Evolutionary conservation across 30 jellyfish, hydroid and myxozoan genomes (phyloP).

Genomic region (Hydractinia symbiolongicarpus): DNA sequence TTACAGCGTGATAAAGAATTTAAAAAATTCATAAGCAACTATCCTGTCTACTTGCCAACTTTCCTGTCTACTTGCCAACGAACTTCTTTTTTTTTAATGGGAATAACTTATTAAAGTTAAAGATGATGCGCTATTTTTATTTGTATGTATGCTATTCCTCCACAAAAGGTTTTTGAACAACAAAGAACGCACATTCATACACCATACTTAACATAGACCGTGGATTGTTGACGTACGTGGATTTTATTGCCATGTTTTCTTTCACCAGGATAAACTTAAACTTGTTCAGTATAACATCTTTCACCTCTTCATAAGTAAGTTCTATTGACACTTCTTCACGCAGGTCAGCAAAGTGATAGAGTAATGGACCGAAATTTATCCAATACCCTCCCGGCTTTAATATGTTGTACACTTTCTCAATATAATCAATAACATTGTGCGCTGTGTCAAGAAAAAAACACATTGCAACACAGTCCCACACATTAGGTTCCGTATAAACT

Average conservation of each 20-base stretch:
- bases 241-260: conserved; percentile 43
- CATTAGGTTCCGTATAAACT: conserved; percentile 45
- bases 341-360: conserved; percentile 88
- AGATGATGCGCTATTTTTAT: too few species aligned
- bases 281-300: conserved; percentile 45
- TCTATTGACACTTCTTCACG: conserved; percentile 78
- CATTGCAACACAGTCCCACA: conserved; percentile 74
- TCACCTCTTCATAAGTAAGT: conserved; percentile 74
- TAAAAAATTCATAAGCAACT: too few species aligned
- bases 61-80: too few species aligned
- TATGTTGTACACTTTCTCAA: conserved; percentile 66
- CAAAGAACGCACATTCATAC: conserved; percentile 83
- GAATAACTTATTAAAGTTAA: too few species aligned
- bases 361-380: conserved; percentile 95
- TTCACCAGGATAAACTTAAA: conserved; percentile 55
- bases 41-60: too few species aligned
- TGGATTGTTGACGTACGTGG: conserved; percentile 65
- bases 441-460: conserved; percentile 98
- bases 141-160: background rate
- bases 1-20: too few species aligned
- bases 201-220: conserved; percentile 62
- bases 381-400: conserved; percentile 93
- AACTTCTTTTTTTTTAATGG: too few species aligned
- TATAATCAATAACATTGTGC: conserved; percentile 77
- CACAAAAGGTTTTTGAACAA: conserved; percentile 67